phyloP scores from a whole-genome alignment of 1,140 invertebrate species.

The Bicyclus anynana region DNA sequence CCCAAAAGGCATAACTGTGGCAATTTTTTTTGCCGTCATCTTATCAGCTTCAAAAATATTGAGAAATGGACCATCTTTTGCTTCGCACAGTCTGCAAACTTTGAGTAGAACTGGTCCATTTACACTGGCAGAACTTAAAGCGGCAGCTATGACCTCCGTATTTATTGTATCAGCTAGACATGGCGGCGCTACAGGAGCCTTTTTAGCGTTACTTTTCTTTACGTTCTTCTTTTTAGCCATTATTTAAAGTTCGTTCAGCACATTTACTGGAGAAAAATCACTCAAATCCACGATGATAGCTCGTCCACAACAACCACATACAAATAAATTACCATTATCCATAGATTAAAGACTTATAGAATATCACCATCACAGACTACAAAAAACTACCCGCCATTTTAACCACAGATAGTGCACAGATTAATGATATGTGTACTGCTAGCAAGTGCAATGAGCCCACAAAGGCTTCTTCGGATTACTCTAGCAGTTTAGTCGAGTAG shows the following conservation, averaged over 20 bases:
- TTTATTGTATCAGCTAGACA: conserved; percentile 30
- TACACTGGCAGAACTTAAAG: conserved; percentile 35
- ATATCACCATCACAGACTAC: not conserved
- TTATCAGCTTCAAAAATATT: conserved; percentile 65
- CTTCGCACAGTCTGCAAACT: conserved; percentile 62
- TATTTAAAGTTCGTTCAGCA: conserved; percentile 22
- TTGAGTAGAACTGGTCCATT: conserved; percentile 50
- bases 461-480: too few species aligned
- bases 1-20: conserved; percentile 63
- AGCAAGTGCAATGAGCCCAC: too few species aligned
- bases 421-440: too few species aligned
- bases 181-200: conserved; percentile 12
- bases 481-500: too few species aligned
- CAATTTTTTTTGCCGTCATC: conserved; percentile 57
- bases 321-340: conserved; percentile 9
- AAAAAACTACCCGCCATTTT: not conserved
- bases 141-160: conserved; percentile 39
- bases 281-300: not conserved
- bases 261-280: not conserved
- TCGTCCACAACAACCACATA: conserved; percentile 3
- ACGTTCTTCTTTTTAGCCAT: conserved; percentile 49
- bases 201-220: conserved; percentile 33
- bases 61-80: conserved; percentile 65
- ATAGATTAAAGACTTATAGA: too few species aligned
- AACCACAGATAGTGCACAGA: too few species aligned